Evolutionary conservation across 1,140 invertebrate genomes (phyloP).

Genomic region (Augochlora pura): DNA sequence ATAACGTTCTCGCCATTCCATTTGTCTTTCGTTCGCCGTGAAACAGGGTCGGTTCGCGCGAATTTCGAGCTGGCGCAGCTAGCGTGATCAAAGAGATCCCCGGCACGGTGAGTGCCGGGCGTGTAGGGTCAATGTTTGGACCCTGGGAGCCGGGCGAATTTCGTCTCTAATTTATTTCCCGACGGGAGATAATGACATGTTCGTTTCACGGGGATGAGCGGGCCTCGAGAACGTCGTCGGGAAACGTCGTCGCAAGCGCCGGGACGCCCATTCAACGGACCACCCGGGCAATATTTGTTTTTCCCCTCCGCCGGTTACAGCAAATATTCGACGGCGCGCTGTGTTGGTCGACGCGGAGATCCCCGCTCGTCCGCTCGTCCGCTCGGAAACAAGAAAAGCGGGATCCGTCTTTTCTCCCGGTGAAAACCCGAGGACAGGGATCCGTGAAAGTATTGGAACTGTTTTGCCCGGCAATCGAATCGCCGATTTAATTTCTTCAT

Average conservation of each 20-base stretch:
- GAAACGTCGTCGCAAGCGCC: constrained; percentile 27
- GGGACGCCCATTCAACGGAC: constrained; percentile 25
- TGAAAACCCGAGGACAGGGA: background rate
- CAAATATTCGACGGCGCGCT: constrained; percentile 49
- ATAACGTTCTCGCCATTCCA: background rate
- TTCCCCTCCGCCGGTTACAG: constrained; percentile 53
- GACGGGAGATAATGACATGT: constrained; percentile 53
- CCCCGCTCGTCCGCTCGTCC: constrained; percentile 44
- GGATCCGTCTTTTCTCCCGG: background rate
- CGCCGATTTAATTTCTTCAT: no score
- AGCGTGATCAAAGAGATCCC: constrained; percentile 44
- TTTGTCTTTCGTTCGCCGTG: constrained; percentile 6
- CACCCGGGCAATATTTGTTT: constrained; percentile 61
- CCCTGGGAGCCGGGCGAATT: constrained; percentile 27
- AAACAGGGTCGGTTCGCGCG: background rate
- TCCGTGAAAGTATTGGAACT: background rate
- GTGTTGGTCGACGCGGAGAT: constrained; percentile 44
- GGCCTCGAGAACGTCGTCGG: constrained; percentile 25
- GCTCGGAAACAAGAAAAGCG: constrained; percentile 16
- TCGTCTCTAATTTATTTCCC: constrained; percentile 58
- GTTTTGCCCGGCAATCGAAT: constrained; percentile 1
- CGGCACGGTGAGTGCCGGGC: background rate
- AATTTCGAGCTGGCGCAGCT: constrained; percentile 40
- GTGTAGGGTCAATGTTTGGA: constrained; percentile 8
- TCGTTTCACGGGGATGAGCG: constrained; percentile 48